These are phyloP conservation scores for Opisthograptis luteolata DNA, from an alignment of 2,888 invertebrate species.

Conservation along the genomic window DNA sequence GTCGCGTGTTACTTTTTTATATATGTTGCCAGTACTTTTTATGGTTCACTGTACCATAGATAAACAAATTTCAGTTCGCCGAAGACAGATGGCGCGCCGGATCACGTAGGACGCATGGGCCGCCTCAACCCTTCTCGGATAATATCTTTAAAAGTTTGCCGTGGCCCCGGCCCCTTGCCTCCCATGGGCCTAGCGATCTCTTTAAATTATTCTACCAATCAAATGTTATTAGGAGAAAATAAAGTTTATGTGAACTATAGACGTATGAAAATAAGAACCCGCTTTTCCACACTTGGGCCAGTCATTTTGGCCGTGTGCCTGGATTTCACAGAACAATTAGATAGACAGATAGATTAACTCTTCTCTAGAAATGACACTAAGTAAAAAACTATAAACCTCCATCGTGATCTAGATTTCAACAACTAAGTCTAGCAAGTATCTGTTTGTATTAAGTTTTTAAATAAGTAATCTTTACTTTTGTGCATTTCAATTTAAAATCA, in stretches of 20 bases:
- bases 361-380: no score
- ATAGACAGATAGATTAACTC: no score
- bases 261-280: neutral
- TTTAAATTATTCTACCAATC: conserved; percentile 75
- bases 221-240: conserved; percentile 59
- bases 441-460: no score
- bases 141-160: conserved; percentile 84
- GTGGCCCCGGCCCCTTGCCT: conserved; percentile 46
- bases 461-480: no score
- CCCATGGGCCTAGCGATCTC: conserved; percentile 59
- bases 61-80: conserved; percentile 73
- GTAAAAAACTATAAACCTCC: no score
- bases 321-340: no score
- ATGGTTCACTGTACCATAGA: conserved; percentile 41
- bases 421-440: no score
- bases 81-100: conserved; percentile 77
- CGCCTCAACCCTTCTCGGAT: conserved; percentile 77
- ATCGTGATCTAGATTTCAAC: neutral
- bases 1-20: no score
- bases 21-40: conserved; percentile 24
- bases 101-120: conserved; percentile 74
- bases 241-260: conserved; percentile 5
- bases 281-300: no score
- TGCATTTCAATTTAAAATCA: neutral
- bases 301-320: no score